phyloP scores from a whole-genome alignment of 2,888 invertebrate genomes.

The Erebia epiphron region DNA sequence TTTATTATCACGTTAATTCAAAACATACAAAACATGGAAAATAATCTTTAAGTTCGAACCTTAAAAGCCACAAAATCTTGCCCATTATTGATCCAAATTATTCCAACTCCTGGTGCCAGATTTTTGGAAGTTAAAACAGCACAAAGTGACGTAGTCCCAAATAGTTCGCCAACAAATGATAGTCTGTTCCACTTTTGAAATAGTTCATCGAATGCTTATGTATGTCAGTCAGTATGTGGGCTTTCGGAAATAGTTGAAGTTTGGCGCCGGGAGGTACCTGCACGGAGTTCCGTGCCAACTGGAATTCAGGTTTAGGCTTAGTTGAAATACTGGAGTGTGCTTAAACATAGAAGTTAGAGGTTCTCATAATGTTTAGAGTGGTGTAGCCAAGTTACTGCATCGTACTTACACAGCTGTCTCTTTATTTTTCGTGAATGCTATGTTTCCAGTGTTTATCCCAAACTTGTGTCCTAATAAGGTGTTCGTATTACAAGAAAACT shows the following conservation, averaged over 20 bases:
- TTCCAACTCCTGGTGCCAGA: not conserved
- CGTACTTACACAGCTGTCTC: not conserved
- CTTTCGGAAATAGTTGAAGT: conserved; percentile 40
- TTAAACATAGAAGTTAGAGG: conserved; percentile 19
- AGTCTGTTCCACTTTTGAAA: conserved; percentile 36
- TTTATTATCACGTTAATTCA: too few relatives aligned
- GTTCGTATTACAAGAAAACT: too few relatives aligned
- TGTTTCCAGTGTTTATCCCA: not conserved
- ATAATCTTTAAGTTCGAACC: not conserved
- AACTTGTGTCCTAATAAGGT: too few relatives aligned
- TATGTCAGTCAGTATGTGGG: conserved; percentile 36
- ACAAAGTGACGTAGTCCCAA: conserved; percentile 14
- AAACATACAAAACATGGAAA: too few relatives aligned
- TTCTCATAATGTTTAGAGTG: conserved; percentile 5
- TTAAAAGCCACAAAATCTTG: not conserved
- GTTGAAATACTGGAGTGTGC: conserved; percentile 20
- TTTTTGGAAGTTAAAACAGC: conserved; percentile 12
- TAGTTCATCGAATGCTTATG: conserved; percentile 36
- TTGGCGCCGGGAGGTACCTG: conserved; percentile 36
- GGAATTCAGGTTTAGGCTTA: conserved; percentile 36
- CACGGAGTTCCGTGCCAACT: conserved; percentile 40
- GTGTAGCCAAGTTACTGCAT: not conserved
- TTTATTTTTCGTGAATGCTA: not conserved
- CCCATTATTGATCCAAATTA: not conserved
- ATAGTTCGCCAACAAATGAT: conserved; percentile 28